Base-by-base conservation (phyloP, 2,797 vertebrate genomes). In the Falco concolor region DNA sequence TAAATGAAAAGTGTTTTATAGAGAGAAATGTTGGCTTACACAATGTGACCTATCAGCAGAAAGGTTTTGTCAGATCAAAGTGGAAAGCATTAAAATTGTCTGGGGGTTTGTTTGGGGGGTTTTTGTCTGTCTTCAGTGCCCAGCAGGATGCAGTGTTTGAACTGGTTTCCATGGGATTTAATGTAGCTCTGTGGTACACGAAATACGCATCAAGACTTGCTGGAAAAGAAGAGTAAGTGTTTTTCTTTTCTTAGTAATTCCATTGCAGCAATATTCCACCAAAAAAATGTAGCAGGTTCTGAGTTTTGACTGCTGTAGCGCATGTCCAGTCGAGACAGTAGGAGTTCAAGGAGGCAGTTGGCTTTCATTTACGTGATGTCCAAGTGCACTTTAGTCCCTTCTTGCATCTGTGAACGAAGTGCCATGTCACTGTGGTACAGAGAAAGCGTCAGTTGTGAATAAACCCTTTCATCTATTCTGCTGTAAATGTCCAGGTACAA, bases 91-190 rank as follows among this genome's bases (percentile, higher is more conserved):
- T 67, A 77, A 91, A 91, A 22, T 25, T 96, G 38, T 93, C 82
- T 16, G 8, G 17, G 64, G 50, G 22, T 13, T 42, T 28, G 28
- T 47, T 19, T 47, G 24, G 38, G 38, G 42, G 7, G 1, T 0
- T 4, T 36, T 89, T 91, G 17, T 89, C 34, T 73, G 91, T 96
- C 80, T 96, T 70, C 86, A 99, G 99, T 97, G 98, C 98, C 86
- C 99, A 99, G 94, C 99, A 99, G 97, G 99, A 99, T 97, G 99
- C 99, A 30, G 96, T 99, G 70, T 99, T 99, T 98, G 99, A 99
- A 90, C 96, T 99, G 97, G 96, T 98, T 94, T 99, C 99, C 59
- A 99, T 99, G 99, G 98, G 98, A 90, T 99, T 99, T 97, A 99
- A 99, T 57, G 98, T 99, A 49, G 99, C 98, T 69, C 45, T 99